Conservation (phyloP, 2,797 vertebrate species). For the Denticeps clupeoides region DNA sequence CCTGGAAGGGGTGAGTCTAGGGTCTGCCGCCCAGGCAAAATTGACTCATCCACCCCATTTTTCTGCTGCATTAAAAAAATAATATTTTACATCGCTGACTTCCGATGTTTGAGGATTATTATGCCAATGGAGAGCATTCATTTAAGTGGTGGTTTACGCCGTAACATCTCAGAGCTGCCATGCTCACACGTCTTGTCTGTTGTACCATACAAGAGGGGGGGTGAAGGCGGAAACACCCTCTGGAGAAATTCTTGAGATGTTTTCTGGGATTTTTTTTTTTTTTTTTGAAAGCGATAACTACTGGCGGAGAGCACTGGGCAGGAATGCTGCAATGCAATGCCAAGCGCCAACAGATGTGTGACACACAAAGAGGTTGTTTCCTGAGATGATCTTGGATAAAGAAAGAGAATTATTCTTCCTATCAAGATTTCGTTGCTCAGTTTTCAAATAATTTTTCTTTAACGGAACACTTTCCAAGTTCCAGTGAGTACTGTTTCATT, state of each 20-base stretch:
- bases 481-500: too few species aligned
- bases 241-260: conserved; percentile 53
- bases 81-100: not conserved
- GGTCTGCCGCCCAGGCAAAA: conserved; percentile 41
- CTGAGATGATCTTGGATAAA: not conserved
- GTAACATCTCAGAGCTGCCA: too few species aligned
- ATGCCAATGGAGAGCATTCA: too few species aligned
- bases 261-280: conserved; percentile 46
- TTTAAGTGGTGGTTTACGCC: too few species aligned
- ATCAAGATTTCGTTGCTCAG: too few species aligned
- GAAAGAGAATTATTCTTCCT: not conserved
- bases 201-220: too few species aligned
- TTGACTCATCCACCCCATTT: conserved; percentile 15
- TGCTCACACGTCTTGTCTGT: too few species aligned
- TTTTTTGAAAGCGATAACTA: conserved; percentile 38
- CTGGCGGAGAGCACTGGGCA: conserved; percentile 17
- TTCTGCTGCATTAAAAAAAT: not conserved
- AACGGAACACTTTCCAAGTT: not conserved
- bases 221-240: conserved; percentile 31
- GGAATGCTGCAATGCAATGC: conserved; percentile 22
- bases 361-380: conserved; percentile 8
- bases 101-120: not conserved
- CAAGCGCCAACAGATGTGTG: conserved; percentile 15
- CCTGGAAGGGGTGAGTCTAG: conserved; percentile 46
- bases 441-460: conserved; percentile 3